Percentiles rank a stretch among this genome's conserved stretches.
Conservation (phyloP, 2,113 vertebrate species). For the Capreolus pygargus region DNA sequence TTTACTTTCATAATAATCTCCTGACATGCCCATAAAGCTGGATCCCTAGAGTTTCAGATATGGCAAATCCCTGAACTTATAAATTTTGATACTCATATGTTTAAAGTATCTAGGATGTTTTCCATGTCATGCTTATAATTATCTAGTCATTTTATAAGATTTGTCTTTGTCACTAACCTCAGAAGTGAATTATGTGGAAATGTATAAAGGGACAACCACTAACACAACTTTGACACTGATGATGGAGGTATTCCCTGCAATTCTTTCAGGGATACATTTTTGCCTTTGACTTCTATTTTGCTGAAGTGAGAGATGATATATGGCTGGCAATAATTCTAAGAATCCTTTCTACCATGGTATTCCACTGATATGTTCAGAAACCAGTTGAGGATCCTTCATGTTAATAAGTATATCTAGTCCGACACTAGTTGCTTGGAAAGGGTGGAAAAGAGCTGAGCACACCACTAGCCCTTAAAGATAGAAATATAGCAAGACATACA, state of each 20-base stretch:
- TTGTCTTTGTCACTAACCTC: not conserved
- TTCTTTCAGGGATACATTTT: not conserved
- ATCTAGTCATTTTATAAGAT: not conserved
- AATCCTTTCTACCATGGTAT: not conserved
- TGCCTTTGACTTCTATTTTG: not conserved
- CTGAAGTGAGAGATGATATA: not conserved
- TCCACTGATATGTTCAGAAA: not conserved
- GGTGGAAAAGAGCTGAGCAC: not conserved
- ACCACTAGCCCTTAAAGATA: not conserved
- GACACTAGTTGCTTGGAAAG: not conserved
- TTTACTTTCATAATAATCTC: not conserved
- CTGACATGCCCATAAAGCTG: not conserved
- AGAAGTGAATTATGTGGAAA: not conserved
- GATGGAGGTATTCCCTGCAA: not conserved
- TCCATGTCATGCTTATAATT: not conserved
- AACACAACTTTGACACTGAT: not conserved
- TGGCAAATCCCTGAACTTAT: not conserved
- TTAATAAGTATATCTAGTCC: not conserved
- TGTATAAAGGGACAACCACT: not conserved
- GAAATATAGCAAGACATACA: not conserved
- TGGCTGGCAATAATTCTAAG: not conserved
- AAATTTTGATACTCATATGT: not conserved
- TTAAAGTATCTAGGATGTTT: not conserved
- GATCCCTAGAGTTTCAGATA: not conserved
- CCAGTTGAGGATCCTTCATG: not conserved